Evolutionary conservation across 2,113 vertebrate species (phyloP).

Genomic region (Forbesichthys papilliferus): DNA sequence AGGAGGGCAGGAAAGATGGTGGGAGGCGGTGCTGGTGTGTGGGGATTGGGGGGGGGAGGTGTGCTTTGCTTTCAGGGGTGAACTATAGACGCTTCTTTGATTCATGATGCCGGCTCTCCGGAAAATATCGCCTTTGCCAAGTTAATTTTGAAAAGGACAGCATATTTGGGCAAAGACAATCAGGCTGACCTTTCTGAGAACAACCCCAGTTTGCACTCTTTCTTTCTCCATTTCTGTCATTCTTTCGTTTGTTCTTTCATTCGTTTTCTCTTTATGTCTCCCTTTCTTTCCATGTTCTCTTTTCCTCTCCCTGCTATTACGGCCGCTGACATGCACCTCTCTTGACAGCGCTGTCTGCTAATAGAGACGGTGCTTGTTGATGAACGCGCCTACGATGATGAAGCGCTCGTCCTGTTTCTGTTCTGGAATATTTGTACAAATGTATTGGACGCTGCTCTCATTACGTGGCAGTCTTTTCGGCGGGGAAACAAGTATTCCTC

Average conservation of each 20-base stretch:
- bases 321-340: constrained; percentile 24
- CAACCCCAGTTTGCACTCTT: constrained; percentile 64
- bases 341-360: constrained; percentile 43
- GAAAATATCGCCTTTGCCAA: constrained; percentile 80
- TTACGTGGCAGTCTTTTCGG: constrained; percentile 45
- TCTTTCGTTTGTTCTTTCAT: not conserved
- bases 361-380: constrained; percentile 53
- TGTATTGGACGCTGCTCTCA: constrained; percentile 52
- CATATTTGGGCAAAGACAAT: constrained; percentile 81
- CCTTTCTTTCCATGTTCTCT: constrained; percentile 9
- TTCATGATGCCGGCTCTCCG: constrained; percentile 78
- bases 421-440: constrained; percentile 61
- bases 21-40: constrained; percentile 7
- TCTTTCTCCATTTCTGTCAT: constrained; percentile 38
- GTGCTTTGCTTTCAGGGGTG: constrained; percentile 65
- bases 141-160: constrained; percentile 84
- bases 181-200: constrained; percentile 80
- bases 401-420: constrained; percentile 49
- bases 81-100: constrained; percentile 77
- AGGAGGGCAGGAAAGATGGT: constrained; percentile 24
- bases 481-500: constrained; percentile 48
- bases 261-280: not conserved
- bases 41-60: constrained; percentile 24
- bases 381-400: constrained; percentile 47
- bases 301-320: constrained; percentile 7